Base-by-base conservation (phyloP, 2,797 vertebrate genomes). In the Pygocentrus nattereri region DNA sequence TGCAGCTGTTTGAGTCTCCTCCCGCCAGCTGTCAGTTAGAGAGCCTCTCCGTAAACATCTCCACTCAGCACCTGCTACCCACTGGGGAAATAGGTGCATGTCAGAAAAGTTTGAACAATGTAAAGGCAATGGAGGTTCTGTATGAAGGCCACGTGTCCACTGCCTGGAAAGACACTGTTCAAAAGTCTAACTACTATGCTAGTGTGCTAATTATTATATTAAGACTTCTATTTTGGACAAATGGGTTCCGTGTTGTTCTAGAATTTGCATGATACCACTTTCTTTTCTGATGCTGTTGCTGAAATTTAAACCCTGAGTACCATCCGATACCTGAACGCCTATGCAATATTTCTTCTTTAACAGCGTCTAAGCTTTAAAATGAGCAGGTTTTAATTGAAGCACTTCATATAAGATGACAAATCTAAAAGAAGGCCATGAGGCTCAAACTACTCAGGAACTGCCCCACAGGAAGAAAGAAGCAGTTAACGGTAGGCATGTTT, bases 1-100 rank as follows among this genome's bases (percentile, higher is more conserved):
- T 95, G 93, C 95, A 96, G 95, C 95, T 97, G 95, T 94, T 95
- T 93, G 88, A 92, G 89, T 92, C 91, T 88, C 88, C 80, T 90
- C 89, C 88, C 90, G 90, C 95, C 96, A 97, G 96, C 95, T 96
- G 95, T 95, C 93, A 93, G 88, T 90, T 85, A 90, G 88, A 87
- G 75, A 86, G 80, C 84, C 88, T 91, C 92, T 91, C 90, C 79
- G 88, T 92, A 95, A 95, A 93, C 91, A 93, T 92, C 92, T 91
- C 87, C 89, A 90, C 91, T 91, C 91, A 93, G 94, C 94, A 95
- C 93, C 93, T 95, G 92, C 93, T 93, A 94, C 93, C 94, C 92
- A 90, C 88, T 91, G 89, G 93, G 93, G 89, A 94, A 93, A 93
- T 93, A 94, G 93, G 92, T 94, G 92, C 91, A 88, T 85, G 86